These are phyloP conservation scores for Paradoxurus hermaphroditus DNA, from an alignment of 2,113 vertebrate genomes.

Conservation along the genomic window DNA sequence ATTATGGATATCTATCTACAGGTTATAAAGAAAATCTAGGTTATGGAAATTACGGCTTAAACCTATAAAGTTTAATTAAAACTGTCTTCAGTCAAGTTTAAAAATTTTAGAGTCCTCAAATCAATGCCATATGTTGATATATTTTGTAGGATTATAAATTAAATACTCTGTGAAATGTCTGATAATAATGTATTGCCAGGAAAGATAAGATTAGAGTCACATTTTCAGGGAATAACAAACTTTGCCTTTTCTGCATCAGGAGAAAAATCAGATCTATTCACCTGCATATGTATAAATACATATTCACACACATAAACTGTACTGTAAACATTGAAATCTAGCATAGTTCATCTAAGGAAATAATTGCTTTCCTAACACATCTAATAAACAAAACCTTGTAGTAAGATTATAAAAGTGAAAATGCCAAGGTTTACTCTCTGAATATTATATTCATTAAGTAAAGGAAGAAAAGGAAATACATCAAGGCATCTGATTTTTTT, in stretches of 20 bases:
- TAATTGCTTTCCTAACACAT: background rate
- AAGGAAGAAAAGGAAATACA: background rate
- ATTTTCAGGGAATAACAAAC: background rate
- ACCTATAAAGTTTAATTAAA: conserved; percentile 78
- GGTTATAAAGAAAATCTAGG: conserved; percentile 66
- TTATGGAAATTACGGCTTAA: conserved; percentile 59
- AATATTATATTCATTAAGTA: background rate
- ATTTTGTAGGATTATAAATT: conserved; percentile 48
- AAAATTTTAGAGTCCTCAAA: conserved; percentile 53
- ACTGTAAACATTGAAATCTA: background rate
- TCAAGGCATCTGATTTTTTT: background rate
- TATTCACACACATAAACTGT: background rate
- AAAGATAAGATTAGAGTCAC: conserved; percentile 36
- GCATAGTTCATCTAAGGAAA: background rate
- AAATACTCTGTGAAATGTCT: conserved; percentile 12
- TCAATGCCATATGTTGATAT: conserved; percentile 4
- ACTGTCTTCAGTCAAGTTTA: conserved; percentile 54
- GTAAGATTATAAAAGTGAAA: background rate
- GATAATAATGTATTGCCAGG: background rate
- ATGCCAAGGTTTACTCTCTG: background rate
- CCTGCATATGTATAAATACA: background rate
- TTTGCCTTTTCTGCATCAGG: background rate
- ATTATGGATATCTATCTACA: conserved; percentile 41
- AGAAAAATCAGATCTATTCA: background rate
- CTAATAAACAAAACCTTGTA: background rate